phyloP scores from a whole-genome alignment of 1,140 invertebrate genomes.

The Drosophila guanche region DNA sequence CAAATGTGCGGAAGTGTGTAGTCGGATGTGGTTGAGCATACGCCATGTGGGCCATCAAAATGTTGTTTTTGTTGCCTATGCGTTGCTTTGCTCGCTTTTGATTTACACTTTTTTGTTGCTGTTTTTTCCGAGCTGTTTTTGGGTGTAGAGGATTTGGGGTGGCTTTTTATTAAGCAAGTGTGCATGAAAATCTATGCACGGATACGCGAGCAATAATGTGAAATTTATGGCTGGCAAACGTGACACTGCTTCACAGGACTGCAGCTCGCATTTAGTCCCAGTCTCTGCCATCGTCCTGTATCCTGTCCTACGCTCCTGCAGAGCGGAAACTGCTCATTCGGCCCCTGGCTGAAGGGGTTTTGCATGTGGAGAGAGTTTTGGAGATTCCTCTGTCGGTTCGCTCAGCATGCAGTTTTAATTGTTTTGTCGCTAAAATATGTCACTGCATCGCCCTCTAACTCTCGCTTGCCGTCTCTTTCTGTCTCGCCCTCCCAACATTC shows the following conservation, averaged over 20 bases:
- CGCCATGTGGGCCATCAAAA: constrained; percentile 80
- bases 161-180: constrained; percentile 75
- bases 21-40: constrained; percentile 81
- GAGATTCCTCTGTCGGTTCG: constrained; percentile 35
- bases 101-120: constrained; percentile 38
- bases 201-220: constrained; percentile 72
- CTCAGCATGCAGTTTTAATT: constrained; percentile 75
- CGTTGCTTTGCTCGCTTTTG: constrained; percentile 20
- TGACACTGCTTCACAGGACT: constrained; percentile 53
- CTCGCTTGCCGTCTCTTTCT: not conserved
- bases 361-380: constrained; percentile 1
- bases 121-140: constrained; percentile 35
- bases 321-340: constrained; percentile 67
- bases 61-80: constrained; percentile 52
- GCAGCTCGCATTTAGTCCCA: constrained; percentile 13
- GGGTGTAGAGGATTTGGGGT: constrained; percentile 23
- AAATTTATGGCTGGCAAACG: constrained; percentile 76
- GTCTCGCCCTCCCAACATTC: constrained; percentile 11
- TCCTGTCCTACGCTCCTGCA: not conserved
- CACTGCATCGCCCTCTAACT: constrained; percentile 22
- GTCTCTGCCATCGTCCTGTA: not conserved
- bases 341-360: constrained; percentile 20
- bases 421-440: constrained; percentile 70
- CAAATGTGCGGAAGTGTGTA: constrained; percentile 81
- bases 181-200: constrained; percentile 75